Percentiles rank a stretch among this genome's conserved stretches.
These are phyloP conservation scores for Spea multiplicata DNA, from an alignment of 2,113 vertebrate genomes.

Conservation along the genomic window DNA sequence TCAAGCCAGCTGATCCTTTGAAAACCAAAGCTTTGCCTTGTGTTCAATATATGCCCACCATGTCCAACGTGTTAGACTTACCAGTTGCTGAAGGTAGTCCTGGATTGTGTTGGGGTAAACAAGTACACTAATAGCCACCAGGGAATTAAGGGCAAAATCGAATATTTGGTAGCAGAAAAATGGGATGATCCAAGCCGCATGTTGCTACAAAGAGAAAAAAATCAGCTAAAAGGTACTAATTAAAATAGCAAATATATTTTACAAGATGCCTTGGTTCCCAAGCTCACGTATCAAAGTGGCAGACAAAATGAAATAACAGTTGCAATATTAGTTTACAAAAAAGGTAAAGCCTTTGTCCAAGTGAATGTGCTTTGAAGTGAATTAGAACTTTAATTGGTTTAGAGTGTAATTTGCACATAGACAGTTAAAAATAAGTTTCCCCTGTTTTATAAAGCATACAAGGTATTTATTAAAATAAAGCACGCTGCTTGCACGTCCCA, in stretches of 20 bases:
- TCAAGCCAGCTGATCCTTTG: not conserved
- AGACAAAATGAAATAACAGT: no score
- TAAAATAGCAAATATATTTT: not conserved
- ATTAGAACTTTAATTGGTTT: no score
- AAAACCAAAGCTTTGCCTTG: not conserved
- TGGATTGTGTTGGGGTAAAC: conserved; percentile 92
- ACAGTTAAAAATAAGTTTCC: no score
- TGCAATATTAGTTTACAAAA: no score
- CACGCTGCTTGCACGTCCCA: no score
- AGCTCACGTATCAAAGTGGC: no score
- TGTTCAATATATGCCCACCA: not conserved
- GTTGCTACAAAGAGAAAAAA: conserved; percentile 73
- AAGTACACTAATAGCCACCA: conserved; percentile 90
- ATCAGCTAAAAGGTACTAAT: not conserved
- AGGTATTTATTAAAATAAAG: no score
- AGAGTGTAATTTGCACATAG: no score
- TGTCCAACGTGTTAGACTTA: conserved; percentile 56
- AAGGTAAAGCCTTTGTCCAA: no score
- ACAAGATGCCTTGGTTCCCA: not conserved
- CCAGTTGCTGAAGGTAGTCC: conserved; percentile 90
- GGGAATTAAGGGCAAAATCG: conserved; percentile 89
- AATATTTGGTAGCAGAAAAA: conserved; percentile 99
- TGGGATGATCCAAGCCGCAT: conserved; percentile 94
- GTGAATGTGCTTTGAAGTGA: no score
- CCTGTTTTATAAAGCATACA: no score